Conservation (phyloP, 2,113 vertebrate genomes). For the Leuciscus idus region DNA sequence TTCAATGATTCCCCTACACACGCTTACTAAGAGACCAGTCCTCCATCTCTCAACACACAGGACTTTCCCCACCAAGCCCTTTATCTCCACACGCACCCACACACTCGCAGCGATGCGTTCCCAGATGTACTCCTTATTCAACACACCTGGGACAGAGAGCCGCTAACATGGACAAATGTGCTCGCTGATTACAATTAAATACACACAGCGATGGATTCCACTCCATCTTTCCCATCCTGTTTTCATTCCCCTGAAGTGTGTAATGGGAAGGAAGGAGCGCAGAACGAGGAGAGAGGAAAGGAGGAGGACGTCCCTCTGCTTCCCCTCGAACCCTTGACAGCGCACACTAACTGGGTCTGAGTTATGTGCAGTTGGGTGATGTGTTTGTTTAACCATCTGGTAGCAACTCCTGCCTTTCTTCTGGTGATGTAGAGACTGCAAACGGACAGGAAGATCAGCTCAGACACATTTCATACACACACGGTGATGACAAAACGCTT, state of each 20-base stretch:
- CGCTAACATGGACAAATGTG: slow-evolving; percentile 70
- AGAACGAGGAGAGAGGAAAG: slow-evolving; percentile 39
- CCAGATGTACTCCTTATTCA: slow-evolving; percentile 65
- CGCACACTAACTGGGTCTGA: slow-evolving; percentile 83
- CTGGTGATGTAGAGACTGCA: slow-evolving; percentile 77
- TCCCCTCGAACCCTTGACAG: slow-evolving; percentile 78
- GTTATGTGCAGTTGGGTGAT: slow-evolving; percentile 82
- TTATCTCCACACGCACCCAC: slow-evolving; percentile 60
- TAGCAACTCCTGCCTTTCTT: slow-evolving; percentile 76
- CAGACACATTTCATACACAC: slow-evolving; percentile 49
- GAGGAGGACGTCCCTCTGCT: slow-evolving; percentile 59
- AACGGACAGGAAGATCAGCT: slow-evolving; percentile 74
- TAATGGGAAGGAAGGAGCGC: slow-evolving; percentile 23
- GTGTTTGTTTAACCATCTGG: slow-evolving; percentile 85
- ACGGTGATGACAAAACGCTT: slow-evolving; percentile 46
- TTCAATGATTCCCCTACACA: slow-evolving; percentile 68
- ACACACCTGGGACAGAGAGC: slow-evolving; percentile 61
- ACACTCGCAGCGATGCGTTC: slow-evolving; percentile 61
- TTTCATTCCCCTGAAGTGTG: slow-evolving; percentile 50
- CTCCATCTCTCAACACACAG: slow-evolving; percentile 62
- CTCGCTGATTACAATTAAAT: slow-evolving; percentile 79
- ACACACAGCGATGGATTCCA: slow-evolving; percentile 58
- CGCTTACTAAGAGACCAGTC: slow-evolving; percentile 61
- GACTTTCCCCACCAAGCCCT: slow-evolving; percentile 42
- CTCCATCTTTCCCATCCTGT: slow-evolving; percentile 32